phyloP scores from a whole-genome alignment of 53 echinoderm and acorn worm genomes.

The Echinarachnius parma region DNA sequence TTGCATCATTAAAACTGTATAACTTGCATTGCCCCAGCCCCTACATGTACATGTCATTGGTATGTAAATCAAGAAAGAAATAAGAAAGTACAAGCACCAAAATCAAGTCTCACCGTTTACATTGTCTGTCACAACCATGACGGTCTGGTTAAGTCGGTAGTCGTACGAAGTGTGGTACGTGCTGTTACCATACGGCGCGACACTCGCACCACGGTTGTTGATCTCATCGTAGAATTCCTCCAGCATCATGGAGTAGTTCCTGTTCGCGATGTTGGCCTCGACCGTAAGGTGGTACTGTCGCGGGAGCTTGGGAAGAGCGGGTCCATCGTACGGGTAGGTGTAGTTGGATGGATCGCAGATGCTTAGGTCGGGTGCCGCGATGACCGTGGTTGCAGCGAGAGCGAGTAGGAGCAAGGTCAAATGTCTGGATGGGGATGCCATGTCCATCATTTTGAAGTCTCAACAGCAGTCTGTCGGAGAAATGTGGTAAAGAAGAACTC shows the following conservation, averaged over 20 bases:
- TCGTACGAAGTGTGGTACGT: constrained; percentile 16
- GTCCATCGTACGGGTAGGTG: constrained; percentile 12
- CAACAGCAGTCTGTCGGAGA: too few species aligned
- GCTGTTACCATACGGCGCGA: not conserved
- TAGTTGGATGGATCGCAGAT: constrained; percentile 29
- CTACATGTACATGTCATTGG: too few species aligned
- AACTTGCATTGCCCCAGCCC: too few species aligned
- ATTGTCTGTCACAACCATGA: not conserved
- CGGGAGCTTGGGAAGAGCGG: constrained; percentile 23
- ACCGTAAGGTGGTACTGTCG: constrained; percentile 18
- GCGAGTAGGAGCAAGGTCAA: not conserved
- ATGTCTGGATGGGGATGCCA: too few species aligned
- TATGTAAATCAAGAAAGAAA: too few species aligned
- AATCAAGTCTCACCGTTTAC: not conserved
- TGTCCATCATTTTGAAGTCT: too few species aligned
- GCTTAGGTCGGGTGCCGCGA: constrained; percentile 12
- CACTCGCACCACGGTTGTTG: constrained; percentile 20
- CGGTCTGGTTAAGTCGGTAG: constrained; percentile 23
- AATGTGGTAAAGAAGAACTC: too few species aligned
- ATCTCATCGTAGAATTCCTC: constrained; percentile 30
- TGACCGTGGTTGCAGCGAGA: not conserved
- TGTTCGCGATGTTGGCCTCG: constrained; percentile 17
- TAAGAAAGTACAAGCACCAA: not conserved
- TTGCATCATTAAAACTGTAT: too few species aligned
- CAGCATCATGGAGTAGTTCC: constrained; percentile 15